Conservation (phyloP, 2,797 vertebrate species). For the Sebastes hubbsi region DNA sequence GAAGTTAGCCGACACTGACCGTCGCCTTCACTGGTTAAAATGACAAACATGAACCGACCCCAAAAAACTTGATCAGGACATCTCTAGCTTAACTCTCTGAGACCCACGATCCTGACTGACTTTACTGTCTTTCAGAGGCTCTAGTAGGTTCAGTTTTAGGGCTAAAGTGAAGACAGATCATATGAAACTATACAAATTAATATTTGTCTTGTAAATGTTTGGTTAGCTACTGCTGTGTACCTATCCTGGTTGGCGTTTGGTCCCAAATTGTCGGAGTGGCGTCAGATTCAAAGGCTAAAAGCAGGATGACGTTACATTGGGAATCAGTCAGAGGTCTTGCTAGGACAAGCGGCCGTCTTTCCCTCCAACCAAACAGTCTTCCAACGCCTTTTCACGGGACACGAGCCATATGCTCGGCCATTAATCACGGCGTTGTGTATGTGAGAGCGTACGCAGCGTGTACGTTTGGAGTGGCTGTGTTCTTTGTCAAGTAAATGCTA, state of each 20-base stretch:
- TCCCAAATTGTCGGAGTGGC: background rate
- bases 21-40: background rate
- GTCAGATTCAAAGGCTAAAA: constrained; percentile 5
- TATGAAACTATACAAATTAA: no score
- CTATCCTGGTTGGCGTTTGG: background rate
- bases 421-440: constrained; percentile 49
- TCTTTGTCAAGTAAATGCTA: constrained; percentile 44
- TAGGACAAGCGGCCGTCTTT: constrained; percentile 25
- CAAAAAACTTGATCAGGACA: background rate
- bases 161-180: no score
- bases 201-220: background rate
- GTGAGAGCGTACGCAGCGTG: constrained; percentile 6
- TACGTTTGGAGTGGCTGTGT: constrained; percentile 28
- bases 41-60: background rate
- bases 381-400: constrained; percentile 26
- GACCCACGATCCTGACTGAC: no score
- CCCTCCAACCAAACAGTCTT: constrained; percentile 35
- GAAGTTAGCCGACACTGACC: background rate
- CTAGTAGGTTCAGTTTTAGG: no score
- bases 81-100: background rate
- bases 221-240: background rate
- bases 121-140: no score
- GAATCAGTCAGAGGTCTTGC: constrained; percentile 30
- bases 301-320: background rate
- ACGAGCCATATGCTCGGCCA: constrained; percentile 53